Conservation (phyloP, 2,888 invertebrate genomes). For the Anagyrus pseudococci region DNA sequence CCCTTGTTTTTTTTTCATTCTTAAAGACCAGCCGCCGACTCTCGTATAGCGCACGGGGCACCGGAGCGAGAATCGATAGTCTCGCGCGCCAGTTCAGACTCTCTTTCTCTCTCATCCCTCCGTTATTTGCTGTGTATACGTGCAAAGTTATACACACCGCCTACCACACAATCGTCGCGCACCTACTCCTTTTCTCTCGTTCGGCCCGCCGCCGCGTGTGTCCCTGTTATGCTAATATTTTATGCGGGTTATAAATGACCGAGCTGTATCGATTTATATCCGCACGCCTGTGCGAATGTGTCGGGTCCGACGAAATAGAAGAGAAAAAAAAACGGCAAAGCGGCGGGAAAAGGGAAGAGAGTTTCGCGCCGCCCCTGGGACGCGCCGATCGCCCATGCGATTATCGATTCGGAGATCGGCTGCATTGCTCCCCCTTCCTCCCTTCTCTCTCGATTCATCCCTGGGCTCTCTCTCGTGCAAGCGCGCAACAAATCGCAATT, state of each 20-base stretch:
- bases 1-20: too few relatives aligned
- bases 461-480: background rate
- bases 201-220: constrained; percentile 7
- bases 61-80: too few relatives aligned
- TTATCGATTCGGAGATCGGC: constrained; percentile 40
- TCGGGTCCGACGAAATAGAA: constrained; percentile 5
- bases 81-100: background rate
- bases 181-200: too few relatives aligned
- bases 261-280: constrained; percentile 27
- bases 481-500: constrained; percentile 30
- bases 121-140: too few relatives aligned
- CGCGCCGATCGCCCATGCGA: constrained; percentile 40
- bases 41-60: too few relatives aligned
- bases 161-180: background rate
- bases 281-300: constrained; percentile 14
- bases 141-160: background rate
- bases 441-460: constrained; percentile 7
- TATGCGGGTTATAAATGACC: constrained; percentile 39
- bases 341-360: too few relatives aligned
- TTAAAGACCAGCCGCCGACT: too few relatives aligned
- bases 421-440: constrained; percentile 29
- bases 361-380: too few relatives aligned
- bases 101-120: background rate
- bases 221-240: constrained; percentile 39
- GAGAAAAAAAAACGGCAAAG: background rate